Evolutionary conservation across 92 coral and sea anemone genomes (phyloP), one percentile per base, ranked within the genome.

Genomic region (Siderastrea radians): DNA sequence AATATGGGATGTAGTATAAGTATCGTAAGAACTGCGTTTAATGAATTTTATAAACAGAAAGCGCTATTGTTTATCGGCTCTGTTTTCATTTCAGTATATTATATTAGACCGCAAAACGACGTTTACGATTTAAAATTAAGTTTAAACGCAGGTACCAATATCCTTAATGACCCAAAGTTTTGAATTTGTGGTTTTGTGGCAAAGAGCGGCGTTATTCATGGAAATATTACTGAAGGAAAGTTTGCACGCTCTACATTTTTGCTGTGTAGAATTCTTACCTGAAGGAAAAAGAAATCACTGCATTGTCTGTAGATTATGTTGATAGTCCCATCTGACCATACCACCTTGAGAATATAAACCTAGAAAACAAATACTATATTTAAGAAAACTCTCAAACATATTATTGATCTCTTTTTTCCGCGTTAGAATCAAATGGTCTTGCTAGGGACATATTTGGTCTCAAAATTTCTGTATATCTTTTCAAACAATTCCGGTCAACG

Each of bases 251-350:
- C 11, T 38, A 16, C 15, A 73, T 43, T 61, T 26, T 26, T 26
- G 38, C 38, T 72, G 50, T 14, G 5, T 3, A 6, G 12, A 48
- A 3, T 38, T 6, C 53, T 16, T 77, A 91, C 94, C 94, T 87
- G 94, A 46, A 91, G 80, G 58, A 49, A 76, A 60, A 91, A 91
- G 58, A 91, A 91, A 77, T 91, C 92, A 50, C 92, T 83, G 75
- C 92, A 87, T 45, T 89, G 89, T 58, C 94, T 87, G 89, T 91
- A 91, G 43, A 87, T 78, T 17, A 91, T 91, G 62, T 91, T 91
- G 26, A 91, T 87, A 14, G 80, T 91, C 19, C 94, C 94, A 50
- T 91, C 92, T 43, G 89, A 91, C 94, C 94, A 91, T 63, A 91
- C 77, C 52, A 91, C 94, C 50, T 91, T 91, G 50, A 91, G 70